These are phyloP conservation scores for Elgaria multicarinata DNA, from an alignment of 2,113 vertebrate species.

Conservation along the genomic window DNA sequence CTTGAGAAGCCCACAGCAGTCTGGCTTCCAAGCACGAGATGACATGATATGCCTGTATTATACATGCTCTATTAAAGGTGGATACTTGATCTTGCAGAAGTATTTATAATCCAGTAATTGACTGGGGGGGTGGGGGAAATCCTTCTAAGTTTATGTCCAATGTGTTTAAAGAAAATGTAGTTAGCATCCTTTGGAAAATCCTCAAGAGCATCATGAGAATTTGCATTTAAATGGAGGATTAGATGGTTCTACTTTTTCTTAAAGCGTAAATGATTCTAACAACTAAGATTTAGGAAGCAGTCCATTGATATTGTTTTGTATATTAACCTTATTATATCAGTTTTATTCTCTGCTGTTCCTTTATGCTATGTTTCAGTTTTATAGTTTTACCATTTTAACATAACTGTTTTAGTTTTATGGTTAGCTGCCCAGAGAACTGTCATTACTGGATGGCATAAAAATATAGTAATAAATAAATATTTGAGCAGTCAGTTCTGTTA, in stretches of 20 bases:
- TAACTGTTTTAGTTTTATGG: neutral
- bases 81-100: neutral
- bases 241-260: slow-evolving; percentile 20
- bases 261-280: slow-evolving; percentile 7
- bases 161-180: slow-evolving; percentile 42
- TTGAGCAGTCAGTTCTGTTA: neutral
- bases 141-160: neutral
- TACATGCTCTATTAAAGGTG: slow-evolving; percentile 18
- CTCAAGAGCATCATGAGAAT: slow-evolving; percentile 52
- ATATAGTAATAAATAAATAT: neutral
- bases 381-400: neutral
- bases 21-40: slow-evolving; percentile 4
- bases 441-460: neutral
- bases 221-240: slow-evolving; percentile 70
- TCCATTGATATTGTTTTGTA: slow-evolving; percentile 5
- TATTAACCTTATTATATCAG: neutral
- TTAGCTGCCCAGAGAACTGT: neutral
- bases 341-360: neutral
- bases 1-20: neutral
- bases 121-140: slow-evolving; percentile 15
- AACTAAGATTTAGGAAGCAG: neutral
- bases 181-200: slow-evolving; percentile 53
- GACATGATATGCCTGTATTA: neutral
- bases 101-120: slow-evolving; percentile 17
- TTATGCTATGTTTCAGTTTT: neutral